Base-by-base conservation (phyloP, 2,113 vertebrate genomes). In the Megaptera novaeangliae region DNA sequence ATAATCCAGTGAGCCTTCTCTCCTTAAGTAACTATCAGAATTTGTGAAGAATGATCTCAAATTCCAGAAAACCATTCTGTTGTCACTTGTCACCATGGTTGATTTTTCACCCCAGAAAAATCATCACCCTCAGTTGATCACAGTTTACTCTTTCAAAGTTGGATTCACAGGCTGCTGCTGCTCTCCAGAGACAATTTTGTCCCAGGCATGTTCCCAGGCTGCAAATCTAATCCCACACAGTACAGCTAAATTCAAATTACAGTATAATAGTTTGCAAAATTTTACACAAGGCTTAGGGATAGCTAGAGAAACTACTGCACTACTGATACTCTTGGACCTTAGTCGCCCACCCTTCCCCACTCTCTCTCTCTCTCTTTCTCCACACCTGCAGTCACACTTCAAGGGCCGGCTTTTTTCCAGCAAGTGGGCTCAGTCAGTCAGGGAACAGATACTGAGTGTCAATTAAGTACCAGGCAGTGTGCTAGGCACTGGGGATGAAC, bases 11-110 rank as follows among this genome's bases (percentile, higher is more conserved):
- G 18, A 94, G 74, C 44, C 8, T 15, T 82, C 41, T 78, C 63
- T 84, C 64, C n/a, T 80, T 83, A 95, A 90, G 63, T 52, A 49
- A 64, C 64, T 44, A 77, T 80, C 27, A 74, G 64, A 77, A 80
- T 89, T 97, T 89, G 88, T 90, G 57, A 90, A 92, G 72, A 95
- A 66, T 89, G 66, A 46, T 92, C 36, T 89, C 21, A 83, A 97
- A 49, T 74, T 20, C 21, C 68, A 72, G 78, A 86, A 85, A 86
- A 86, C 39, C 17, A 81, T 23, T 89, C 86, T 88, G 52, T 78
- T 36, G 82, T 69, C 69, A 86, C 41, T 18, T 63, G 87, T 64
- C 82, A 69, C 61, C 36, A 41, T 4, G 17, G 44, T 49, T 82
- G 27, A 49, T 6, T 87, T 96, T 85, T 84, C 39, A n/a, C 29